These are phyloP conservation scores for Cololabis saira DNA, from an alignment of 2,113 vertebrate species.

Conservation along the genomic window DNA sequence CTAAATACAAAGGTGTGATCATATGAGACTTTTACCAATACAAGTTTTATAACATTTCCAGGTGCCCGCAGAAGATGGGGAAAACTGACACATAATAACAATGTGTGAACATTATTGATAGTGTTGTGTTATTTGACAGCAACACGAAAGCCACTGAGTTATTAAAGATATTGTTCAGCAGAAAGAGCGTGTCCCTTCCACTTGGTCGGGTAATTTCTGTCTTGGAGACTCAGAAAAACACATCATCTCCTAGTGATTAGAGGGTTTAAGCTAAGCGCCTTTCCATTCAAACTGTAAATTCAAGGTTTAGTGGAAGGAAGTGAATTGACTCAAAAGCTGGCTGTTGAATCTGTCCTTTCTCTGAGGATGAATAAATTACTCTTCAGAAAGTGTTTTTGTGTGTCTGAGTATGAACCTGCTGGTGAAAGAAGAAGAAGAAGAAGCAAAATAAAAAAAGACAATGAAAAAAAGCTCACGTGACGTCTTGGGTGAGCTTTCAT, in stretches of 20 bases:
- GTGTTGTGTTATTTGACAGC: background rate
- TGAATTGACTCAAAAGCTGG: conserved; percentile 53
- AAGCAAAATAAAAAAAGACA: background rate
- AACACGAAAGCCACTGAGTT: conserved; percentile 11
- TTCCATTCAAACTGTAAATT: conserved; percentile 37
- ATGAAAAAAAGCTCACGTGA: conserved; percentile 25
- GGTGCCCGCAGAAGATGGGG: background rate
- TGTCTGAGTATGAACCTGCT: conserved; percentile 11
- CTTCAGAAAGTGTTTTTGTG: conserved; percentile 1
- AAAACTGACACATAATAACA: conserved; percentile 16
- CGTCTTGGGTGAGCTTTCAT: conserved; percentile 27
- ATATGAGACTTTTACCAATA: background rate
- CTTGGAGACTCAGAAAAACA: conserved; percentile 18
- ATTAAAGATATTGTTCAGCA: conserved; percentile 7
- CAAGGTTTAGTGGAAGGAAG: conserved; percentile 30
- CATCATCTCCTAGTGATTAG: conserved; percentile 18
- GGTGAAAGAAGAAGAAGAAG: conserved; percentile 22
- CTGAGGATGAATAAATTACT: conserved; percentile 53
- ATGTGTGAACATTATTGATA: background rate
- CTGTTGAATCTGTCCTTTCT: conserved; percentile 40
- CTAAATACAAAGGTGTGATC: conserved; percentile 40
- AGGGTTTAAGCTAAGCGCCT: conserved; percentile 39
- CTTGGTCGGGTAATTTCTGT: conserved; percentile 26
- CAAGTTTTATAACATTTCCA: background rate
- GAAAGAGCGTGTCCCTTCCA: background rate